Base-by-base conservation (phyloP, 2,113 vertebrate species). In the Xyrauchen texanus region DNA sequence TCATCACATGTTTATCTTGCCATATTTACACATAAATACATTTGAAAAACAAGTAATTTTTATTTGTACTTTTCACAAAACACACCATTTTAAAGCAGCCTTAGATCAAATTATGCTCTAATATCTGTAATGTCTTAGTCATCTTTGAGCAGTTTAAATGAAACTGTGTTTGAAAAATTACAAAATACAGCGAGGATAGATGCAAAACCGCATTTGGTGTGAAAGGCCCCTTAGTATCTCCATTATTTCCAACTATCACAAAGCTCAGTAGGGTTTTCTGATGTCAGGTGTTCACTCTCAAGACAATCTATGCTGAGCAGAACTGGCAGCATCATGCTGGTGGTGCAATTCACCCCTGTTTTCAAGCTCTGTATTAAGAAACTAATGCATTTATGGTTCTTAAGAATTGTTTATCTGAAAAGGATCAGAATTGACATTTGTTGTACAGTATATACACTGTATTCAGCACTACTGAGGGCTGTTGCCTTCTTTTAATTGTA, bases 391-490 rank as follows among this genome's bases (percentile, higher is more conserved):
- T 5, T n/a, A 13, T 58, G 70, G 9, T 44, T 73, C 57, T 49
- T 46, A 6, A 42, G 7, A 67, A 52, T 70, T 5, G 46, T 82
- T 80, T 83, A 82, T 84, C 87, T 83, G 76, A 82, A 78, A 71
- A 86, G 83, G 69, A 4, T 47, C 11, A 60, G 21, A 74, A 90
- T 91, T 90, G 73, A 90, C 91, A 84, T 77, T 63, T 82, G 21
- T 3, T 73, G 73, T 74, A 34, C 21, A 34, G 21, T 34, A 69
- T 77, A 90, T 87, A 81, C 84, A 84, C 84, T 79, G 73, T 46
- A 62, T 85, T 93, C 89, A 88, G 89, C 89, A 85, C 67, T 90
- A 86, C 86, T 81, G 47, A 57, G 44, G 78, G 66, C 81, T 42
- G 78, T 85, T 70, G n/a, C 75, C 76, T 60, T 80, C 79, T 69